A percentile compares a stretch with the other conserved stretches of the same genome.
These are phyloP conservation scores for Camponotus fellah DNA, from an alignment of 2,888 invertebrate species.

Conservation along the genomic window DNA sequence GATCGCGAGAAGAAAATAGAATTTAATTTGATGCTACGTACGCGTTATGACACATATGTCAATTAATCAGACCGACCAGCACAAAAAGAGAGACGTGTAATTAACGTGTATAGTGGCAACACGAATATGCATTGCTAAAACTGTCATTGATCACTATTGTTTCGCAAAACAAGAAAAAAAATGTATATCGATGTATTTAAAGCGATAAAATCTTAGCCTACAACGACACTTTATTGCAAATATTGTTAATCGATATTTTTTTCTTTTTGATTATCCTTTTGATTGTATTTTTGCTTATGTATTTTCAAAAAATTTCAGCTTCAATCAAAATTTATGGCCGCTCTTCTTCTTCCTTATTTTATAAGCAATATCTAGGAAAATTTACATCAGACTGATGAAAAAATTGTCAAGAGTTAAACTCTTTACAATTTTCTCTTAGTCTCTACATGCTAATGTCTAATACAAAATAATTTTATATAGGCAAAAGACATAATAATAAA, in stretches of 20 bases:
- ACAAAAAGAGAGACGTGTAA: slow-evolving; percentile 17
- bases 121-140: not conserved
- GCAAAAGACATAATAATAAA: not conserved
- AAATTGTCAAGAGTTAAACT: not conserved
- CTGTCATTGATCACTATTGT: not conserved
- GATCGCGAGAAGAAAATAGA: not conserved
- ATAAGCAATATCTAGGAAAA: not conserved
- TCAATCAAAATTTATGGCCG: not conserved
- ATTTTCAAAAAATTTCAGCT: not conserved
- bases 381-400: not conserved
- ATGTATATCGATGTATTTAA: no score
- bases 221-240: no score
- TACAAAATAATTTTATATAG: not conserved
- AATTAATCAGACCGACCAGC: slow-evolving; percentile 7
- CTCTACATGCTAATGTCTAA: not conserved
- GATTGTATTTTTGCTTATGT: no score
- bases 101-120: not conserved
- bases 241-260: no score
- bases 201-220: no score
- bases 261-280: no score
- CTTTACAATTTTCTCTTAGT: no score
- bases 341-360: no score
- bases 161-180: not conserved
- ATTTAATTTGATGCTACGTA: not conserved
- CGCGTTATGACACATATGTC: not conserved